A percentile compares a stretch with the other conserved stretches of the same genome.
These are phyloP conservation scores for Colinus virginianus DNA, from an alignment of 2,113 vertebrate species.

Conservation along the genomic window DNA sequence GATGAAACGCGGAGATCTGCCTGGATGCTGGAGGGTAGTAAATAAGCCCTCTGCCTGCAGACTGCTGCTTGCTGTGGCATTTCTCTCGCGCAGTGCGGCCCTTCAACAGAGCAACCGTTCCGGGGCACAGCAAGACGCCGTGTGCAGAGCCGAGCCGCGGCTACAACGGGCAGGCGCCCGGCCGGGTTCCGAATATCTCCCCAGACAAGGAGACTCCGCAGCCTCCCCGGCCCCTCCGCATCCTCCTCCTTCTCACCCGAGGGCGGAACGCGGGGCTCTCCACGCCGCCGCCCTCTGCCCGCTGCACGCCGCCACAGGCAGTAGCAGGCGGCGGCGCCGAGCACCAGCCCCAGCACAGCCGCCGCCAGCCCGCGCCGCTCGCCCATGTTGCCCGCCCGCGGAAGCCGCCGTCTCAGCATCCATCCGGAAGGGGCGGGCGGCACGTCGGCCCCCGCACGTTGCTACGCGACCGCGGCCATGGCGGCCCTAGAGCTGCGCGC, in stretches of 20 bases:
- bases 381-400: neutral
- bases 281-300: neutral
- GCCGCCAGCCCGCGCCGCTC: neutral
- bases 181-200: too few species aligned
- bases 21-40: neutral
- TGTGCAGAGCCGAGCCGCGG: neutral
- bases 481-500: neutral
- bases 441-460: neutral
- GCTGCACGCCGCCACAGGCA: neutral
- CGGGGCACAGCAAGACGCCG: neutral
- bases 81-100: neutral
- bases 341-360: neutral
- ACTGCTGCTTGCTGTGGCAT: neutral
- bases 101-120: neutral
- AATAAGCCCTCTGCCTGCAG: neutral
- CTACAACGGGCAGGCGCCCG: too few species aligned
- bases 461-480: constrained; percentile 30
- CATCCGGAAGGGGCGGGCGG: too few species aligned
- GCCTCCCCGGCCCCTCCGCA: too few species aligned
- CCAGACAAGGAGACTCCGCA: too few species aligned
- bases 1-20: neutral
- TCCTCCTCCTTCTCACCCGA: neutral
- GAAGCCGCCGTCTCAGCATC: neutral
- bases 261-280: neutral
- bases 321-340: neutral